Percentiles rank a stretch among this genome's conserved stretches.
Evolutionary conservation across 2,888 invertebrate genomes (phyloP).

Genomic region (Ectobius pallidus): DNA sequence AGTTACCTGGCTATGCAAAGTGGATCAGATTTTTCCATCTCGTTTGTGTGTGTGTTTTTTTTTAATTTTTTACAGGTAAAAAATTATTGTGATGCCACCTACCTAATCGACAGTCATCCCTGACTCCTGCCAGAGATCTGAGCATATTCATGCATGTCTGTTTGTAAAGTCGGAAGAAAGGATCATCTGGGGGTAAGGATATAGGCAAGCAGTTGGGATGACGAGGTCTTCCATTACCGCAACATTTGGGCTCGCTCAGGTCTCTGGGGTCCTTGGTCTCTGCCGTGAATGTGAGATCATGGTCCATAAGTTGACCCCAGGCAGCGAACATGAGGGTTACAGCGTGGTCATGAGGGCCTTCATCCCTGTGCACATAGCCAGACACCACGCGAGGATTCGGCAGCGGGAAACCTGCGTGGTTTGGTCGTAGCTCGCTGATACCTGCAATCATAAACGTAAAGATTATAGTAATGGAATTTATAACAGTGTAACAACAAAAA

Average conservation of each 20-base stretch:
- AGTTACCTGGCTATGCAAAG: no score
- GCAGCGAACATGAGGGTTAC: constrained; percentile 53
- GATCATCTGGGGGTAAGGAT: constrained; percentile 65
- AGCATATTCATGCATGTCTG: constrained; percentile 81
- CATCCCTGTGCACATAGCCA: constrained; percentile 65
- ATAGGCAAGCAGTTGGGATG: constrained; percentile 74
- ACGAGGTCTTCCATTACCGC: constrained; percentile 42
- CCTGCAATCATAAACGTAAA: no score
- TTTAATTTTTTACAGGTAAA: no score
- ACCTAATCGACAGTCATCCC: constrained; percentile 66
- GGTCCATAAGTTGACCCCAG: constrained; percentile 58
- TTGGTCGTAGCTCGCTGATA: constrained; percentile 34
- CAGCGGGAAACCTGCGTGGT: constrained; percentile 54
- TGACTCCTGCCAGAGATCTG: constrained; percentile 74
- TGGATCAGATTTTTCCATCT: no score
- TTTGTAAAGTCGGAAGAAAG: constrained; percentile 64
- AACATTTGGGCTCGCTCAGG: constrained; percentile 48
- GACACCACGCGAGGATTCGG: constrained; percentile 73
- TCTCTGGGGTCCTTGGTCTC: constrained; percentile 50
- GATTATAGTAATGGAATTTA: no score
- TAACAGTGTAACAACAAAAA: no score
- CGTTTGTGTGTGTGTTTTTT: no score
- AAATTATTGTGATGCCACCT: no score
- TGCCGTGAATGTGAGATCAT: constrained; percentile 56
- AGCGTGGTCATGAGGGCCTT: constrained; percentile 51